Percentiles rank a stretch among this genome's conserved stretches.
Evolutionary conservation across 2,797 vertebrate species (phyloP).

Genomic region (Falco naumanni): DNA sequence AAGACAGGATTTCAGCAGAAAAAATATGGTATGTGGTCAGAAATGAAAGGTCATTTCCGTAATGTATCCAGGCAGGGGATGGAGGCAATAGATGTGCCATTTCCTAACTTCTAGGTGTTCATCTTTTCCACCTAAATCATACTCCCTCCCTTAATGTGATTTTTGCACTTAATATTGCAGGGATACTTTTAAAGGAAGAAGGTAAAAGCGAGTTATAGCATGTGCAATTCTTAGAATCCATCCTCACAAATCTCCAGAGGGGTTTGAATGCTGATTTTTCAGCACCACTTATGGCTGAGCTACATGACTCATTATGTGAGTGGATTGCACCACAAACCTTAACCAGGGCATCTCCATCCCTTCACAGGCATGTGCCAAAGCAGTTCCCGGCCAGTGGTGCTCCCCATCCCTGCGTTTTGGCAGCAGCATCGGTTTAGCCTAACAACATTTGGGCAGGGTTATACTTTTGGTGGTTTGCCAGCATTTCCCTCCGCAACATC

Average conservation of each 20-base stretch:
- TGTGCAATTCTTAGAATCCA: background rate
- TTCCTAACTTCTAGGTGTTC: background rate
- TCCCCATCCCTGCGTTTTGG: background rate
- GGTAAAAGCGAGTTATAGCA: background rate
- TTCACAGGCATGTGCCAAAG: background rate
- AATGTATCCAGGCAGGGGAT: background rate
- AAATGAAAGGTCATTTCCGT: background rate
- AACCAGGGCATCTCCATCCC: background rate
- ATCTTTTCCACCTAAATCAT: constrained; percentile 17
- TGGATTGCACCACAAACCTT: background rate
- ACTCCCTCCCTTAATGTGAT: background rate
- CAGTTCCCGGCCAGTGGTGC: background rate
- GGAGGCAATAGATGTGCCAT: background rate
- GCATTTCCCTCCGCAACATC: background rate
- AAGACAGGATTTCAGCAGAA: background rate
- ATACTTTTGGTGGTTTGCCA: background rate
- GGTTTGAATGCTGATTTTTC: background rate
- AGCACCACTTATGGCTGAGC: background rate
- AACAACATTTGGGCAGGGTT: background rate
- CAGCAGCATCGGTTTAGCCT: background rate
- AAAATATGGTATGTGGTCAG: background rate
- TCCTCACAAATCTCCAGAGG: background rate
- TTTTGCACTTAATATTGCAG: background rate
- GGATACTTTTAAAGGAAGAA: constrained; percentile 8
- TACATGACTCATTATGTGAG: background rate